phyloP scores from a whole-genome alignment of 1,140 invertebrate species.

The Hormaphis cornu region DNA sequence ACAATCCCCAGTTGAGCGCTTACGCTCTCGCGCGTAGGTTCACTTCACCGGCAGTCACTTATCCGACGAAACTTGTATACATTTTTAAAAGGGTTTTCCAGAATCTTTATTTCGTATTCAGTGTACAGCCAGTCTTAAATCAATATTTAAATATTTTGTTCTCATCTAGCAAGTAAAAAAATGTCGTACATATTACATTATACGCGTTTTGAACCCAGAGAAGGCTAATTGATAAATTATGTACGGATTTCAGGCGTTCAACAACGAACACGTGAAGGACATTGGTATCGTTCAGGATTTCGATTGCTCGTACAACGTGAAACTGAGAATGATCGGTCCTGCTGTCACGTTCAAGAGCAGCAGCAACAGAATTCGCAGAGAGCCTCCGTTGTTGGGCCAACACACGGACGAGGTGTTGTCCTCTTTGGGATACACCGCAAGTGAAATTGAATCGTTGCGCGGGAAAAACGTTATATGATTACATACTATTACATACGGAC shows the following conservation, averaged over 20 bases:
- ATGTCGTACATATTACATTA: background rate
- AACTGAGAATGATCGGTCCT: slow-evolving; percentile 72
- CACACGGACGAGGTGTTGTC: slow-evolving; percentile 73
- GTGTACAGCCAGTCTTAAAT: slow-evolving; percentile 16
- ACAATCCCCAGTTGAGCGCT: no score
- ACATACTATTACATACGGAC: no score
- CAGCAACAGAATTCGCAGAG: slow-evolving; percentile 55
- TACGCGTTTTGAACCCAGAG: no score
- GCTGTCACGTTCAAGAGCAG: slow-evolving; percentile 69
- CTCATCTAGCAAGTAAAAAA: background rate
- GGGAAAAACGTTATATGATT: slow-evolving; percentile 47
- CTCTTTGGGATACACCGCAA: slow-evolving; percentile 57
- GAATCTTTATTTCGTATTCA: no score
- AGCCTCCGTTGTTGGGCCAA: slow-evolving; percentile 79
- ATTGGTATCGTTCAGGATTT: slow-evolving; percentile 68
- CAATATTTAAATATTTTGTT: slow-evolving; percentile 3
- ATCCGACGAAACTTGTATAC: no score
- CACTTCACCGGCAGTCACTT: no score
- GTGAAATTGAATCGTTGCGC: slow-evolving; percentile 51
- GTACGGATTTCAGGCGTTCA: slow-evolving; percentile 56
- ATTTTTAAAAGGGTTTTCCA: no score
- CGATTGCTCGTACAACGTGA: slow-evolving; percentile 58
- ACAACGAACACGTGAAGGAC: slow-evolving; percentile 71
- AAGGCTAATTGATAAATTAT: no score
- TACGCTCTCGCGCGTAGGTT: no score